These are phyloP conservation scores for Sebastes taczanowskii DNA, from an alignment of 2,797 vertebrate genomes.

Conservation along the genomic window DNA sequence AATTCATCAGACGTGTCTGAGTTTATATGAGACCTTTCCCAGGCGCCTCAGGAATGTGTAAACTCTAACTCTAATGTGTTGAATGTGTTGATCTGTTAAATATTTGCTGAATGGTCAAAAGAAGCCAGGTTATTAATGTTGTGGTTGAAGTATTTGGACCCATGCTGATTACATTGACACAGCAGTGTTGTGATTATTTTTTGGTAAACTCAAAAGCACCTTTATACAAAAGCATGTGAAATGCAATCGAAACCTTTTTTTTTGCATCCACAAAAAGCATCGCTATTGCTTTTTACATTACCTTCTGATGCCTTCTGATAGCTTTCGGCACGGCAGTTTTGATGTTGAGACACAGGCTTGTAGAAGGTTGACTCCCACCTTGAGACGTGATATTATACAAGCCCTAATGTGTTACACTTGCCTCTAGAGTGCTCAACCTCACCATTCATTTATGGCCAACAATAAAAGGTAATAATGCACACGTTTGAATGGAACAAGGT, in stretches of 20 bases:
- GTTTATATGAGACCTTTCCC: background rate
- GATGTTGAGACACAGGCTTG: constrained; percentile 33
- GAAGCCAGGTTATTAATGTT: background rate
- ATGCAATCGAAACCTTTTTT: background rate
- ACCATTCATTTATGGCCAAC: constrained; percentile 77
- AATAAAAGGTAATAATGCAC: constrained; percentile 80
- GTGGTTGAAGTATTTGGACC: background rate
- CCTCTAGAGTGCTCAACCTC: constrained; percentile 70
- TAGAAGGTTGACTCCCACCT: constrained; percentile 54
- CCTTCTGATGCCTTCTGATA: constrained; percentile 23
- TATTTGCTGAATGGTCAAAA: constrained; percentile 4
- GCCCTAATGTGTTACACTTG: constrained; percentile 57
- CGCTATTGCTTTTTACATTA: constrained; percentile 24
- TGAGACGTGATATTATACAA: constrained; percentile 72
- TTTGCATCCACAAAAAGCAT: constrained; percentile 3
- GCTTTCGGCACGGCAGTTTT: constrained; percentile 5
- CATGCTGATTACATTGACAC: background rate
- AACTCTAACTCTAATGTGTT: constrained; percentile 16
- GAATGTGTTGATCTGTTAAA: background rate
- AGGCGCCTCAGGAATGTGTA: background rate
- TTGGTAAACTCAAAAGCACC: background rate
- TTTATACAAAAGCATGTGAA: constrained; percentile 15
- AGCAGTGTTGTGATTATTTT: background rate
- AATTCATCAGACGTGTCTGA: background rate
- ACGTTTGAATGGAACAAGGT: constrained; percentile 80